Evolutionary conservation across 1,140 invertebrate genomes (phyloP).

Genomic region (Acromyrmex heyeri): DNA sequence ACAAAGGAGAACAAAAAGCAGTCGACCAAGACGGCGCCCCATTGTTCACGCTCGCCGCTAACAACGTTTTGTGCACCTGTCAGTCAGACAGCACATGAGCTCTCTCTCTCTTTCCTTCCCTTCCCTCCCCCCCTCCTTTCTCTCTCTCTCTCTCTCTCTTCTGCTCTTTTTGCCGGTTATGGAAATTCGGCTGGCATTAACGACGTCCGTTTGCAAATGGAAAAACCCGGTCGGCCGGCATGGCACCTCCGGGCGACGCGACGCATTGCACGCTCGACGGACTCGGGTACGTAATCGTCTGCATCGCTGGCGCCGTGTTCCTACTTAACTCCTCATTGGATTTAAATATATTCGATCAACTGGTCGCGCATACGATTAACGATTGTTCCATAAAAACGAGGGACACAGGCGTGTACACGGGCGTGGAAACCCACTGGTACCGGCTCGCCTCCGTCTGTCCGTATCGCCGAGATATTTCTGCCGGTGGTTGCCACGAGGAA

Average conservation of each 20-base stretch:
- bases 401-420: slow-evolving; percentile 12
- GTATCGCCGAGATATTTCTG: slow-evolving; percentile 52
- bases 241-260: slow-evolving; percentile 43
- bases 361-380: slow-evolving; percentile 51
- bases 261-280: slow-evolving; percentile 64
- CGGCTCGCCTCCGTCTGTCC: slow-evolving; percentile 36
- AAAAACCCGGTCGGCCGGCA: slow-evolving; percentile 62
- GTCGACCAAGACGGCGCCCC: slow-evolving; percentile 23
- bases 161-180: slow-evolving; percentile 51
- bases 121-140: too few relatives aligned
- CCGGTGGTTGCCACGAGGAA: slow-evolving; percentile 60
- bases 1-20: slow-evolving; percentile 27
- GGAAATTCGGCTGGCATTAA: slow-evolving; percentile 70
- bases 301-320: slow-evolving; percentile 69
- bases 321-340: slow-evolving; percentile 60
- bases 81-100: slow-evolving; percentile 7
- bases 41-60: slow-evolving; percentile 35
- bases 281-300: slow-evolving; percentile 70
- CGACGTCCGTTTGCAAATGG: slow-evolving; percentile 67
- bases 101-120: background rate
- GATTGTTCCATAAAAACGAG: slow-evolving; percentile 55
- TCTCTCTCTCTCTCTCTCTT: background rate
- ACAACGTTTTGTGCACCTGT: slow-evolving; percentile 49
- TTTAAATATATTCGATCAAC: slow-evolving; percentile 64
- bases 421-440: slow-evolving; percentile 7